phyloP scores from a whole-genome alignment of 1,140 invertebrate species.

The Drosophila setifemur region DNA sequence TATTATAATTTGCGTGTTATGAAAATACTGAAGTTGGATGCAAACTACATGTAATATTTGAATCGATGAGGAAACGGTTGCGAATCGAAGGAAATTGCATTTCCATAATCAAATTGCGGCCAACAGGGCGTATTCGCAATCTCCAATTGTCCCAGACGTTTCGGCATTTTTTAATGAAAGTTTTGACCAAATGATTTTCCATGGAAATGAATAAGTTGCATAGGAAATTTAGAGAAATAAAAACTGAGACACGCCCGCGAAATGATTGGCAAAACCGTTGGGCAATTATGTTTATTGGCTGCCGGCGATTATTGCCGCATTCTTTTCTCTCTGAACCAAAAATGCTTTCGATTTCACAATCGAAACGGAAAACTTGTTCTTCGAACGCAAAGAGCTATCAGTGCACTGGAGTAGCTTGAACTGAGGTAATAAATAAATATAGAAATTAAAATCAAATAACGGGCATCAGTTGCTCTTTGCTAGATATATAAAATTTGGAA shows the following conservation, averaged over 20 bases:
- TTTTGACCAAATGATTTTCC: slow-evolving; percentile 31
- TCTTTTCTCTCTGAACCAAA: slow-evolving; percentile 10
- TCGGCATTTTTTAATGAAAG: slow-evolving; percentile 58
- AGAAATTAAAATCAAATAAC: slow-evolving; percentile 23
- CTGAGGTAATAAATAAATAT: slow-evolving; percentile 38
- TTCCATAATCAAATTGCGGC: slow-evolving; percentile 35
- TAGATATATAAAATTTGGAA: no score
- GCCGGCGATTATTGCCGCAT: slow-evolving; percentile 47
- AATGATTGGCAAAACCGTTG: slow-evolving; percentile 20
- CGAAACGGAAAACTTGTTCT: slow-evolving; percentile 28
- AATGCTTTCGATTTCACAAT: slow-evolving; percentile 41
- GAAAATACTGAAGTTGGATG: background rate
- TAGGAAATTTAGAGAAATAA: slow-evolving; percentile 6
- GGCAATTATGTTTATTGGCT: slow-evolving; percentile 42
- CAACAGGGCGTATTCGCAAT: slow-evolving; percentile 43
- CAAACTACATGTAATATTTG: slow-evolving; percentile 4
- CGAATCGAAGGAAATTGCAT: slow-evolving; percentile 8
- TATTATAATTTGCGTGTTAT: slow-evolving; percentile 22
- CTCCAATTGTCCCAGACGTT: slow-evolving; percentile 30
- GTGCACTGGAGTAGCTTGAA: background rate
- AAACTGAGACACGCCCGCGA: slow-evolving; percentile 24
- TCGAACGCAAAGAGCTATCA: background rate
- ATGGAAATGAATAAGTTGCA: slow-evolving; percentile 26
- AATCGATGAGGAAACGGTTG: slow-evolving; percentile 23
- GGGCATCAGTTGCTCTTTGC: background rate